Conservation (phyloP, 2,113 vertebrate species). For the Chionomys nivalis region DNA sequence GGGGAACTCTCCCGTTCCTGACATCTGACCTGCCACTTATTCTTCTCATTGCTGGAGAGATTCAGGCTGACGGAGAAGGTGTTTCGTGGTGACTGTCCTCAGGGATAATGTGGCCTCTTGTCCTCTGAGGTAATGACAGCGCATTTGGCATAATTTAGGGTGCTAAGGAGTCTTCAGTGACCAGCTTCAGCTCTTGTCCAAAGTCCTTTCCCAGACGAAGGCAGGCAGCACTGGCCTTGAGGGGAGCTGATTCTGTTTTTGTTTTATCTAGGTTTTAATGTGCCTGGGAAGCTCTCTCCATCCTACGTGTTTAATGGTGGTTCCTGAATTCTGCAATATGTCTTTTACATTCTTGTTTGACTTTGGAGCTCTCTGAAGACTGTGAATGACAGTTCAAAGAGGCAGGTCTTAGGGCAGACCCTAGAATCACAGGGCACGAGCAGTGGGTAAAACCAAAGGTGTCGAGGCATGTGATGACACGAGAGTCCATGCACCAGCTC, state of each 20-base stretch:
- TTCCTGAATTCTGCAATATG: neutral
- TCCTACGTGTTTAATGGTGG: neutral
- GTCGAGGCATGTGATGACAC: no score
- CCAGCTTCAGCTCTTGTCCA: neutral
- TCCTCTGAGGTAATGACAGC: neutral
- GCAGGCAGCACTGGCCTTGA: neutral
- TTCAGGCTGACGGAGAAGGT: neutral
- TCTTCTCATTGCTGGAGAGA: neutral
- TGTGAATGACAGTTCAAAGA: neutral
- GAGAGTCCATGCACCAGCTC: neutral
- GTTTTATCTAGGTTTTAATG: constrained; percentile 22
- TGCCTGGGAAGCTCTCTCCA: neutral
- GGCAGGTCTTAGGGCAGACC: neutral
- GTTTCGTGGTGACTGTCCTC: neutral
- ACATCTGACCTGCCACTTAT: neutral
- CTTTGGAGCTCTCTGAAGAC: neutral
- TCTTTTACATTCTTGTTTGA: neutral
- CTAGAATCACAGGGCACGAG: neutral
- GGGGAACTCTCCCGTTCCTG: neutral
- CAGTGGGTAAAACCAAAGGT: neutral
- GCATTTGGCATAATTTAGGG: neutral
- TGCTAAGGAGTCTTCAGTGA: neutral
- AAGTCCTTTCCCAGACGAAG: neutral
- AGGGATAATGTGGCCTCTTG: neutral
- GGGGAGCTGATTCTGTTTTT: neutral